phyloP scores from a whole-genome alignment of 2,797 vertebrate species.

The Pseudomugil gertrudae region DNA sequence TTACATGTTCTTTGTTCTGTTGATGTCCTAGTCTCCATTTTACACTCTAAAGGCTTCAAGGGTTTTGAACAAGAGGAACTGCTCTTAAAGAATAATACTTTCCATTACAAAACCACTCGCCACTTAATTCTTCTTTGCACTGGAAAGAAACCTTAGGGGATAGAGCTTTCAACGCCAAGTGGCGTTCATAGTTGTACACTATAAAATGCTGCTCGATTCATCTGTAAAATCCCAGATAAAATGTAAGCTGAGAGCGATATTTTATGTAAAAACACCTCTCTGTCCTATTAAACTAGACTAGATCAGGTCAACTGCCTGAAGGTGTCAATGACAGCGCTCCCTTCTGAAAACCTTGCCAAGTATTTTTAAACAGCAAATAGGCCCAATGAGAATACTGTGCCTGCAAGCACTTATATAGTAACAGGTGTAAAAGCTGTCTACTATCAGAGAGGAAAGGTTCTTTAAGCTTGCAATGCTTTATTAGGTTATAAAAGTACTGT shows the following conservation, averaged over 20 bases:
- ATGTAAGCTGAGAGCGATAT: slow-evolving; percentile 10
- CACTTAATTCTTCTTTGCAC: slow-evolving; percentile 63
- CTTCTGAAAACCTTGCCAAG: slow-evolving; percentile 65
- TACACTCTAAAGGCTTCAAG: slow-evolving; percentile 60
- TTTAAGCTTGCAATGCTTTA: slow-evolving; percentile 45
- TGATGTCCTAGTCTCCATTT: slow-evolving; percentile 57
- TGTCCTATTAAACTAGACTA: slow-evolving; percentile 67
- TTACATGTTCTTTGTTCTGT: slow-evolving; percentile 64
- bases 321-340: slow-evolving; percentile 65
- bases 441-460: slow-evolving; percentile 64
- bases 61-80: slow-evolving; percentile 59
- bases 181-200: slow-evolving; percentile 13
- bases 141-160: slow-evolving; percentile 52
- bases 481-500: slow-evolving; percentile 26
- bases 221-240: slow-evolving; percentile 10
- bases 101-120: slow-evolving; percentile 75
- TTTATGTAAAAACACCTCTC: slow-evolving; percentile 38
- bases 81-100: slow-evolving; percentile 79
- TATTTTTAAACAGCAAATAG: slow-evolving; percentile 79
- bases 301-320: slow-evolving; percentile 57
- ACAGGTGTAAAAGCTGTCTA: slow-evolving; percentile 72
- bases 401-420: slow-evolving; percentile 57
- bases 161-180: slow-evolving; percentile 39
- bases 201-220: slow-evolving; percentile 13
- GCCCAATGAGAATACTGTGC: slow-evolving; percentile 63